Evolutionary conservation across 1,140 invertebrate genomes (phyloP).

Genomic region (Drosophila simulans): DNA sequence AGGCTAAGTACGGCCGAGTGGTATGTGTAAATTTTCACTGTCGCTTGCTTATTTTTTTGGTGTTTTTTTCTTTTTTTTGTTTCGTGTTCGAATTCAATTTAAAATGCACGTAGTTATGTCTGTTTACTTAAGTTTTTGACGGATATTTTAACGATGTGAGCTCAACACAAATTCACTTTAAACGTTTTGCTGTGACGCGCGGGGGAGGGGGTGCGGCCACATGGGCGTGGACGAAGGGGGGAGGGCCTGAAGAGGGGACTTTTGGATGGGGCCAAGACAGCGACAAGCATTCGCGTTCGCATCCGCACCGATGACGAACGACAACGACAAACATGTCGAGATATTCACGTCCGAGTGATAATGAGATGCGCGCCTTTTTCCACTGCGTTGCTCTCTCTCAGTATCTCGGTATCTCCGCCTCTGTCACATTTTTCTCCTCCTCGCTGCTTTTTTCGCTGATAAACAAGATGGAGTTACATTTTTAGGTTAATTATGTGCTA

Average conservation of each 20-base stretch:
- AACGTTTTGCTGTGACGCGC: conserved; percentile 58
- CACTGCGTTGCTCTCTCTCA: conserved; percentile 46
- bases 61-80: conserved; percentile 49
- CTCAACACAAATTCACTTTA: conserved; percentile 84
- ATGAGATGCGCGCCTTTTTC: conserved; percentile 83
- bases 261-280: conserved; percentile 40
- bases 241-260: not conserved
- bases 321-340: conserved; percentile 81
- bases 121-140: conserved; percentile 84
- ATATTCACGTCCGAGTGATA: conserved; percentile 84
- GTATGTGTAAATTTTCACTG: conserved; percentile 81
- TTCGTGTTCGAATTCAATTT: conserved; percentile 81
- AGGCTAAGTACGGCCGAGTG: conserved; percentile 50
- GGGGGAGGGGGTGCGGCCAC: not conserved
- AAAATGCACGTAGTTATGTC: conserved; percentile 84
- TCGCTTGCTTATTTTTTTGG: conserved; percentile 66
- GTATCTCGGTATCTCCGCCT: conserved; percentile 11
- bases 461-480: conserved; percentile 84
- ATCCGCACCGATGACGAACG: conserved; percentile 65
- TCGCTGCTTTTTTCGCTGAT: conserved; percentile 72
- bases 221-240: not conserved
- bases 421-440: conserved; percentile 19
- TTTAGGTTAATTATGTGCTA: conserved; percentile 85
- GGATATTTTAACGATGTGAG: conserved; percentile 84
- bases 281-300: conserved; percentile 58